phyloP scores from a whole-genome alignment of 2,797 vertebrate genomes.

The Chelmon rostratus region DNA sequence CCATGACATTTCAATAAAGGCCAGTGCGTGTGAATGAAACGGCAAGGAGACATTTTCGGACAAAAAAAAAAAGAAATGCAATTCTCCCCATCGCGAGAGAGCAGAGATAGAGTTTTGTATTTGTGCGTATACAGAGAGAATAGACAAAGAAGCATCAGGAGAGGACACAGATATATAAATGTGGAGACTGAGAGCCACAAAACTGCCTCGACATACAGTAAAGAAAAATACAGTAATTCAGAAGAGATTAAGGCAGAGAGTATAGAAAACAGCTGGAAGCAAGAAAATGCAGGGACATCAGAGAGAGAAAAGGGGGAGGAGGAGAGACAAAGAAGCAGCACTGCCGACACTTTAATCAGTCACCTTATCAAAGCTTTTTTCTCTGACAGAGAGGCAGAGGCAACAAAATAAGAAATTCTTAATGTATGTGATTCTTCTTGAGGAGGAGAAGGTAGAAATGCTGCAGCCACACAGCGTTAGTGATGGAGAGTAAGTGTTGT shows the following conservation, averaged over 20 bases:
- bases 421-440: constrained; percentile 4
- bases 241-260: not conserved
- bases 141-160: not conserved
- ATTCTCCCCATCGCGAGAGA: constrained; percentile 20
- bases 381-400: not conserved
- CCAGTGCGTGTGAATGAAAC: constrained; percentile 58
- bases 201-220: not conserved
- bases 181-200: not conserved
- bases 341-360: constrained; percentile 28
- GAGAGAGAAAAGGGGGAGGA: constrained; percentile 12
- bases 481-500: not conserved
- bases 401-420: not conserved
- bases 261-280: constrained; percentile 1
- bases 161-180: constrained; percentile 10
- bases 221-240: constrained; percentile 27
- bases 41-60: constrained; percentile 45
- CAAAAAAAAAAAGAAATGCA: constrained; percentile 49
- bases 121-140: not conserved
- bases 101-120: constrained; percentile 21
- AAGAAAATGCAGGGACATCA: not conserved
- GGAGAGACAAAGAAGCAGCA: constrained; percentile 4
- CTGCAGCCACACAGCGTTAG: not conserved
- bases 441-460: not conserved
- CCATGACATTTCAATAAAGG: constrained; percentile 66
- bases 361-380: constrained; percentile 26